Evolutionary conservation across 2,113 vertebrate species (phyloP), one percentile per base, ranked within the genome.

Genomic region (Lucifuga dentata): DNA sequence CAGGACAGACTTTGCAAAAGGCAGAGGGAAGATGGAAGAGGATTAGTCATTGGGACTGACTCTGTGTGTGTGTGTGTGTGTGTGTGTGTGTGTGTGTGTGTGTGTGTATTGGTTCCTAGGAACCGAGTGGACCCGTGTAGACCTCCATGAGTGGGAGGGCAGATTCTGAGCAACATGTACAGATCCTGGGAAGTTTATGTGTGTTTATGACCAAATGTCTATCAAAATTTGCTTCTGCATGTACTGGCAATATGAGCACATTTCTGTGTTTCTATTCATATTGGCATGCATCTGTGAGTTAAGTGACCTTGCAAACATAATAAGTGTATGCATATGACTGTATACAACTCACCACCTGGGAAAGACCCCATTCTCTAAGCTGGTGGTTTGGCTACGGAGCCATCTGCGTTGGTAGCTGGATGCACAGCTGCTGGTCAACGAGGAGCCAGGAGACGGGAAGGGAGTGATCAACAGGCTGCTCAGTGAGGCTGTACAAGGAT

Each of bases 321-420:
- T 33, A 26, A 20, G 38, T 38, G 11, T 35, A 3, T 19, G 12
- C 5, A 24, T 41, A 17, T 40, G 55, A 17, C 9, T 36, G 13
- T 6, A 11, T 41, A 15, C 0, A 11, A 56, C 95, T 92, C 92
- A 99, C 98, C 98, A 99, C 91, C 97, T 93, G 57, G 97, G 97
- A 89, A 99, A 98, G 72, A 99, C 95, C 0, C 97, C 98, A 2
- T 99, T 98, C 90, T 99, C 97, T 89, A 99, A 78, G 88, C 98
- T 99, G 86, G 97, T 99, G 3, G 97, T 99, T 89, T 98, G 96
- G 80, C 96, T 99, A 73, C 98, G 96, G 20, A 97, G 94, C 97
- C 97, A 99, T 39, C 98, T 95, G 35, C 98, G 90, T 88, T 99
- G 97, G 91, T 98, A 99, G 77, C 98, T 99, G 90, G 96, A 98